Evolutionary conservation across 2,113 vertebrate species (phyloP), one percentile per base, ranked within the genome.

Genomic region (Pterophyllum scalare): DNA sequence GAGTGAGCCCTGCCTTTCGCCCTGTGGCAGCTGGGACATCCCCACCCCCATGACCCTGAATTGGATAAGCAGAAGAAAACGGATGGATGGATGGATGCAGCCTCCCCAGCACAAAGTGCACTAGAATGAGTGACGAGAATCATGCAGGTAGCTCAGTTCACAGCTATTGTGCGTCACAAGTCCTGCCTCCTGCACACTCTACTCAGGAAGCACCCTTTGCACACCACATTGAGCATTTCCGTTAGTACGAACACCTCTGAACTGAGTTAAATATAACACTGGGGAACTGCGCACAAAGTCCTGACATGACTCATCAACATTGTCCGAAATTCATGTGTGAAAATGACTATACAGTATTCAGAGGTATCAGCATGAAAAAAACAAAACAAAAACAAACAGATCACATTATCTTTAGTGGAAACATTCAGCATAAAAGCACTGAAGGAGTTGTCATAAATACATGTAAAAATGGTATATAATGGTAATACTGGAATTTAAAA

Each of bases 361-460:
- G 81, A 83, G 43, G 90, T 77, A 86, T 86, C 74, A 74, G 83
- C 81, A 87, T 77, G 80, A 35, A 79, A 74, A 70, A 70, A 70
- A 70, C 46, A 43, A 49, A 46, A 67, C 40, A 70, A 70, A 49
- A 81, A 72, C 22, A 67, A 85, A 78, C 81, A 89, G 7, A 82
- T 76, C 59, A 75, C 79, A 87, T 79, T 31, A 83, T 33, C 26
- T 81, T 62, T 31, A 70, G 40, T 75, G 70, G 60, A 77, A 84
- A 88, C 75, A 76, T 82, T 75, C 74, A 84, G 40, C 43, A 75
- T 5, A 58, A 77, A 84, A 83, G 40, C 60, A 74, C 70, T 70
- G 10, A 43, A 72, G 64, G 74, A 54, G 62, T 79, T 74, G 58
- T 70, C 40, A 60, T 83, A 89, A 84, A 91, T 82, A 86, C 77